These are phyloP conservation scores for Osmerus mordax DNA, from an alignment of 2,113 vertebrate genomes.

Conservation along the genomic window DNA sequence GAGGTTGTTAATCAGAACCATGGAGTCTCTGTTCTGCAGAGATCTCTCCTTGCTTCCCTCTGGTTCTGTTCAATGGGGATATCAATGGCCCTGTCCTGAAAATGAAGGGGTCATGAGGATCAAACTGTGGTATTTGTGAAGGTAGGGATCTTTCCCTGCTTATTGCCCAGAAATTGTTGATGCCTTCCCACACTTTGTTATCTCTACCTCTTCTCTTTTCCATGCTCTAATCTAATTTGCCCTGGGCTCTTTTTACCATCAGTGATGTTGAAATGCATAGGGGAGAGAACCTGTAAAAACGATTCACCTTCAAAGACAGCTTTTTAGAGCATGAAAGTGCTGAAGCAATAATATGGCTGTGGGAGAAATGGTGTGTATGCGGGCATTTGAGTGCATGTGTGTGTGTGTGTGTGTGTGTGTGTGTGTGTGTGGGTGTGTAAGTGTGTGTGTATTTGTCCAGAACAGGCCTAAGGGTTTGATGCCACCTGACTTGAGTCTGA, in stretches of 20 bases:
- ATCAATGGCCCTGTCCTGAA: not conserved
- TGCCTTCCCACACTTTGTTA: not conserved
- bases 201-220: constrained; percentile 9
- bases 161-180: not conserved
- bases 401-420: not conserved
- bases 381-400: not conserved
- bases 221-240: constrained; percentile 1
- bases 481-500: not conserved
- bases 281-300: not conserved
- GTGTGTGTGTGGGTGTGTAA: not conserved
- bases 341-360: too few species aligned
- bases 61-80: not conserved
- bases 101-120: not conserved
- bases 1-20: not conserved
- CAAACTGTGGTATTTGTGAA: too few species aligned
- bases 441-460: not conserved
- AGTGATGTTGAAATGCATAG: not conserved
- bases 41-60: not conserved
- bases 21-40: not conserved
- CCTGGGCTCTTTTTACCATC: not conserved
- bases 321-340: constrained; percentile 12
- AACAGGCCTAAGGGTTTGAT: not conserved
- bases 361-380: not conserved
- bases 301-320: not conserved
- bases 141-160: not conserved